Base-by-base conservation (phyloP, 2,888 invertebrate genomes). In the Leptopilina myrica region DNA sequence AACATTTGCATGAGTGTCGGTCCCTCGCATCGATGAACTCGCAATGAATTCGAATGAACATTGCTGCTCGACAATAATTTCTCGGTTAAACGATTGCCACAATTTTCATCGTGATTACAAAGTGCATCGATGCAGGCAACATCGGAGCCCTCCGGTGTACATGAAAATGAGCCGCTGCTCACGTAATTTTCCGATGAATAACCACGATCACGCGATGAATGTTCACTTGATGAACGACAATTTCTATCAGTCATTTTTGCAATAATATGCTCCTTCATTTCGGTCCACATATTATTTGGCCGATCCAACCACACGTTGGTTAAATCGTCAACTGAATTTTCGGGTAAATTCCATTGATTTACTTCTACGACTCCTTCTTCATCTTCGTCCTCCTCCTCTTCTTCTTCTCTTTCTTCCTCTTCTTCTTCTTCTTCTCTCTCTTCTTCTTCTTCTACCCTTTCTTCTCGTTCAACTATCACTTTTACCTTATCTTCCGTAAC, bases 71-170 rank as follows among this genome's bases (percentile, higher is more conserved):
- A 11, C 43, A 43, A 8, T 49, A 12, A 11, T 49, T 12, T 49
- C 12, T 49, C 49, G 0, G 49, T 3, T 1, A 62, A 8, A 20
- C n/a, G 53, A 49, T 33, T 73, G 83, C 49, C 49, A 49, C 86
- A 89, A 80, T 90, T 90, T 82, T 91, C 92, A 85, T 96, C 96
- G 86, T 95, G 95, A 90, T 96, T 96, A 92, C 98, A 98, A 90
- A 96, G 96, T 64, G 96, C 96, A 89, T 98, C 98, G 0, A 96
- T 96, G 92, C 97, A 98, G 0, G 97, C 97, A 77, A 97, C 95
- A 89, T 97, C 98, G 0, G 97, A 97, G 49, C 97, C 97, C 89
- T 97, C 98, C 0, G 97, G 96, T 5, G 97, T 97, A 90, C 96
- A 97, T 85, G 95, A 95, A 81, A 96, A 93, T 85, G 97, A 97